A percentile compares a stretch with the other conserved stretches of the same genome.
Conservation (phyloP, 1,140 invertebrate genomes). For the Platyura marginata region DNA sequence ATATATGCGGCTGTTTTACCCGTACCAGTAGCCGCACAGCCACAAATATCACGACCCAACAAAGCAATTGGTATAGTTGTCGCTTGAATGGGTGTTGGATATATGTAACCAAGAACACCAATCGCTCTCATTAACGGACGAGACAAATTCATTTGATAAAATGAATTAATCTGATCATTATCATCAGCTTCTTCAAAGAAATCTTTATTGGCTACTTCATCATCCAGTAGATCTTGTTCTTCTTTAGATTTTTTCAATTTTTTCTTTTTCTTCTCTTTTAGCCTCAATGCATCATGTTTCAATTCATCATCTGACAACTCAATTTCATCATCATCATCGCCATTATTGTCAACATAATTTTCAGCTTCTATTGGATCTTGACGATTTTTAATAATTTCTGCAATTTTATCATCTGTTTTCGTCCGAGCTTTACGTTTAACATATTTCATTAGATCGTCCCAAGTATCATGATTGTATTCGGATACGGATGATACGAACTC, state of each 20-base stretch:
- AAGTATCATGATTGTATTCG: constrained; percentile 66
- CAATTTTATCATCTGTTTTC: constrained; percentile 68
- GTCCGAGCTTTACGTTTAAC: constrained; percentile 59
- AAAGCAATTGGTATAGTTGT: constrained; percentile 88
- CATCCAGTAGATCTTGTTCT: constrained; percentile 20
- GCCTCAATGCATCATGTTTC: constrained; percentile 42
- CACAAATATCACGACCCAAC: constrained; percentile 34
- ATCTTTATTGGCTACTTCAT: constrained; percentile 35
- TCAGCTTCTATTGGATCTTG: constrained; percentile 17
- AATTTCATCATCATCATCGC: constrained; percentile 18
- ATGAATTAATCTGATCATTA: constrained; percentile 52
- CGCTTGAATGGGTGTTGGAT: constrained; percentile 93
- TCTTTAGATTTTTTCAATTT: constrained; percentile 31
- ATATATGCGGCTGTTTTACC: constrained; percentile 98
- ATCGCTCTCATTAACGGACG: constrained; percentile 79
- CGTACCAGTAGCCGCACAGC: constrained; percentile 70
- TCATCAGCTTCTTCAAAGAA: constrained; percentile 51
- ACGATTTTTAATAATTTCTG: constrained; percentile 27
- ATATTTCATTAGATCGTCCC: constrained; percentile 70
- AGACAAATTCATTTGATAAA: constrained; percentile 88
- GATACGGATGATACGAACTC: constrained; percentile 48
- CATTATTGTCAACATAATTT: constrained; percentile 17
- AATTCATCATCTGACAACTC: constrained; percentile 51
- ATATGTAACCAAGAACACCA: constrained; percentile 65
- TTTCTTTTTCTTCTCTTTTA: constrained; percentile 31